phyloP scores from a whole-genome alignment of 2,113 vertebrate genomes.

The Onychorhynchus coronatus region DNA sequence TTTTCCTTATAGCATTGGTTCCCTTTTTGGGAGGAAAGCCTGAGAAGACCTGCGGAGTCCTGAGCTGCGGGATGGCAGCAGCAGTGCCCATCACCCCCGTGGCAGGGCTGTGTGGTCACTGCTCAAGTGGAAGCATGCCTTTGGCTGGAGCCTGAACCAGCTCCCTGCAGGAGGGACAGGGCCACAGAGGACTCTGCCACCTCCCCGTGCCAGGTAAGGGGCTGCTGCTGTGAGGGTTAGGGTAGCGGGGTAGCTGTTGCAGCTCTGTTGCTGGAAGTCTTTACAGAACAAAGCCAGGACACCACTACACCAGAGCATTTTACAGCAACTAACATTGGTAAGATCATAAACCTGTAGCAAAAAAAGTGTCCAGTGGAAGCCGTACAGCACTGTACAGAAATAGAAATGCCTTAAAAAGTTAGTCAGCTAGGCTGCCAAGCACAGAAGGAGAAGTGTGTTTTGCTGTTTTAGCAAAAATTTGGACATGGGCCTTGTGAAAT shows the following conservation, averaged over 20 bases:
- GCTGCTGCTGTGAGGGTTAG: neutral
- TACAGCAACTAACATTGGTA: neutral
- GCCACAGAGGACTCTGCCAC: neutral
- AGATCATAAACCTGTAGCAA: neutral
- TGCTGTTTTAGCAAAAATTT: neutral
- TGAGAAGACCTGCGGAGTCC: neutral
- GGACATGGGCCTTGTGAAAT: neutral
- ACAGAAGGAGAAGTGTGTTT: neutral
- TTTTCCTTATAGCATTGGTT: neutral
- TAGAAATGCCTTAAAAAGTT: neutral
- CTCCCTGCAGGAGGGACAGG: rapidly evolving
- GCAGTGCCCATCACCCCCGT: neutral
- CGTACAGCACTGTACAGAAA: neutral
- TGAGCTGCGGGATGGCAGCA: rapidly evolving
- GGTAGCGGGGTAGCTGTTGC: neutral
- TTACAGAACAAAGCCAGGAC: neutral
- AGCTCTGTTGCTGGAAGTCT: neutral
- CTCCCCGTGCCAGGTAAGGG: neutral
- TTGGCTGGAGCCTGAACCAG: neutral
- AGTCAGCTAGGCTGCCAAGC: neutral
- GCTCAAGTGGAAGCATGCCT: rapidly evolving
- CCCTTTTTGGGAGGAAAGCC: neutral
- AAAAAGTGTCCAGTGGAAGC: neutral
- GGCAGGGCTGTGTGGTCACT: rapidly evolving
- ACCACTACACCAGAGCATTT: neutral